A percentile compares a stretch with the other conserved stretches of the same genome.
Conservation (phyloP, 2,797 vertebrate genomes). For the Anisognathus igniventris region DNA sequence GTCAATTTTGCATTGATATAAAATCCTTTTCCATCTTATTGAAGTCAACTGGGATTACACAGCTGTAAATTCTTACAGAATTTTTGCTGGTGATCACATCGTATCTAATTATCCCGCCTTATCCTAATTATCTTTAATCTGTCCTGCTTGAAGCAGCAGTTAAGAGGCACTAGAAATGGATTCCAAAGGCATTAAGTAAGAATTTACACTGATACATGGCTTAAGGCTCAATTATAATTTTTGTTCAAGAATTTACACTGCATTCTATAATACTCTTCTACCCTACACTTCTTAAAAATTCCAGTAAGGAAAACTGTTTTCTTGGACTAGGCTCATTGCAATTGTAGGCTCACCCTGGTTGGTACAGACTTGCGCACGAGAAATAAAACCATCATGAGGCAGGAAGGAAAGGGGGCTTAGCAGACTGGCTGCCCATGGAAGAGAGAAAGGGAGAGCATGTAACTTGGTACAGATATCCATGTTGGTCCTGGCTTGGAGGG, state of each 20-base stretch:
- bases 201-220: neutral
- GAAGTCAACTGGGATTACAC: neutral
- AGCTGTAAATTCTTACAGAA: neutral
- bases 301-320: neutral
- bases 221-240: neutral
- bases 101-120: neutral
- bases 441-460: accelerated
- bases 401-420: neutral
- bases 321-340: accelerated
- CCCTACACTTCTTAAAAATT: neutral
- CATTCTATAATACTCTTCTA: neutral
- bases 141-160: neutral
- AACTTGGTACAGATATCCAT: neutral
- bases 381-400: neutral
- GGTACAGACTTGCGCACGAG: neutral
- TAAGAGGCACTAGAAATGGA: neutral
- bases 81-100: neutral
- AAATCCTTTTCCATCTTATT: neutral
- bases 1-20: neutral
- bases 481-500: neutral
- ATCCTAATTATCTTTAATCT: conserved; percentile 24
- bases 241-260: neutral
- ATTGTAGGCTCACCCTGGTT: neutral
- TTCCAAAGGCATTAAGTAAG: neutral
- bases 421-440: neutral